Percentiles rank a stretch among this genome's conserved stretches.
Conservation (phyloP, 2,888 invertebrate species). For the Tenthredo scrophulariae region DNA sequence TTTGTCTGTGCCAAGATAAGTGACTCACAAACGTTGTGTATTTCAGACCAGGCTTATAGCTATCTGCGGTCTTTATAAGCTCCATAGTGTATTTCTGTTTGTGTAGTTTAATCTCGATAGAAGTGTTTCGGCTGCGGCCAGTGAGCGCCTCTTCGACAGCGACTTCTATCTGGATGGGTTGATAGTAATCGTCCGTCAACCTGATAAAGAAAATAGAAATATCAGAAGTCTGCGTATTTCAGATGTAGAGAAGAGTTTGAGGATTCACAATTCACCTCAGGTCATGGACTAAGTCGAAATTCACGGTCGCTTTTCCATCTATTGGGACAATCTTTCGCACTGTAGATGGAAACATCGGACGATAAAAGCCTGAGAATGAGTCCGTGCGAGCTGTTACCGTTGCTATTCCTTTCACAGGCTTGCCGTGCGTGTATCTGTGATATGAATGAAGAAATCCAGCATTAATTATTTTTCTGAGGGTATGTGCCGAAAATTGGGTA, state of each 20-base stretch:
- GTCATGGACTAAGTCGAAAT: slow-evolving; percentile 88
- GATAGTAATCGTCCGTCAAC: slow-evolving; percentile 89
- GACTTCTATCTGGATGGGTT: slow-evolving; percentile 91
- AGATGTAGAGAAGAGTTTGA: not conserved
- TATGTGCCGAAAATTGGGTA: not conserved
- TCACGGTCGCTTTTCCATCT: slow-evolving; percentile 87
- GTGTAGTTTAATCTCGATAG: slow-evolving; percentile 87
- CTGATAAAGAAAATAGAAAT: slow-evolving; percentile 73
- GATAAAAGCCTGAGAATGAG: slow-evolving; percentile 89
- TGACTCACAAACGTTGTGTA: slow-evolving; percentile 88
- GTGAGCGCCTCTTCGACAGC: slow-evolving; percentile 95
- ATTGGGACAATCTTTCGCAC: slow-evolving; percentile 82
- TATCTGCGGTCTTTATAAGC: slow-evolving; percentile 89
- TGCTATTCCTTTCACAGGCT: slow-evolving; percentile 91
- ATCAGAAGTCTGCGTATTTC: not conserved
- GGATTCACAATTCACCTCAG: slow-evolving; percentile 75
- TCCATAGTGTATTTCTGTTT: slow-evolving; percentile 88
- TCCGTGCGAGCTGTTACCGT: slow-evolving; percentile 92
- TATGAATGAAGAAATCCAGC: slow-evolving; percentile 31
- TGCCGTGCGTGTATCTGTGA: slow-evolving; percentile 90
- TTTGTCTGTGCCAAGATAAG: not conserved
- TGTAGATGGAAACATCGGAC: slow-evolving; percentile 86
- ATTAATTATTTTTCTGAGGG: not conserved
- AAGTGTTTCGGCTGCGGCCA: slow-evolving; percentile 89
- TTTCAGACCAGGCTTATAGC: slow-evolving; percentile 93